phyloP scores from a whole-genome alignment of 1,140 invertebrate genomes.

The Caerostris extrusa region DNA sequence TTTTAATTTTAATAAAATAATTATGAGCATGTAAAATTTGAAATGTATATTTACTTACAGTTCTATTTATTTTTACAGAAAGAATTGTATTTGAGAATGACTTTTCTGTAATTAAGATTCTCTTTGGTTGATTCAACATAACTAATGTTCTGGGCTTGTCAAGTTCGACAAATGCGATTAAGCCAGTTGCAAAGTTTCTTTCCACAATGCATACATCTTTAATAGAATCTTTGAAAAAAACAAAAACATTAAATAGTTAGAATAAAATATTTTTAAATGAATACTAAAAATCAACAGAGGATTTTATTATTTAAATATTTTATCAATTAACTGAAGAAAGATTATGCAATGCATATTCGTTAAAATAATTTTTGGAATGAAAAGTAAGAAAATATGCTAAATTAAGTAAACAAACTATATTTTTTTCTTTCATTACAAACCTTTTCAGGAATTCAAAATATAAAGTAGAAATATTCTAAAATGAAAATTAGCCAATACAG shows the following conservation, averaged over 20 bases:
- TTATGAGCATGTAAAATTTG: too few relatives aligned
- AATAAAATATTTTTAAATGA: not conserved
- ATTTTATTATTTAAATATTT: too few relatives aligned
- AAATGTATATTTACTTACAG: conserved; percentile 85
- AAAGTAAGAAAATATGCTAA: too few relatives aligned
- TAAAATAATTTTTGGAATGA: too few relatives aligned
- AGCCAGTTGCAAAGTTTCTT: conserved; percentile 96
- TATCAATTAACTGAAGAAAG: not conserved
- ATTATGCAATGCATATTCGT: not conserved
- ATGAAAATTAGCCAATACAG: too few relatives aligned
- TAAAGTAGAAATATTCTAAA: too few relatives aligned
- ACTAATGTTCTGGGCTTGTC: conserved; percentile 95
- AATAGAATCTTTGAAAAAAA: conserved; percentile 83
- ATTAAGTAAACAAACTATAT: too few relatives aligned
- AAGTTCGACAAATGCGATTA: conserved; percentile 96
- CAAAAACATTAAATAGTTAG: not conserved
- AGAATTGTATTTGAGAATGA: conserved; percentile 98
- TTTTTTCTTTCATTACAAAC: too few relatives aligned
- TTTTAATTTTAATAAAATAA: too few relatives aligned
- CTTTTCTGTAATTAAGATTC: conserved; percentile 99
- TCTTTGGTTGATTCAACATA: conserved; percentile 99
- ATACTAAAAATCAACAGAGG: too few relatives aligned
- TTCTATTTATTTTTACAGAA: conserved; percentile 96
- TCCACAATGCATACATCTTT: conserved; percentile 97
- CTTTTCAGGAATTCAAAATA: too few relatives aligned